Evolutionary conservation across 2,888 invertebrate species (phyloP), one percentile per base, ranked within the genome.

Genomic region (Arctia plantaginis): DNA sequence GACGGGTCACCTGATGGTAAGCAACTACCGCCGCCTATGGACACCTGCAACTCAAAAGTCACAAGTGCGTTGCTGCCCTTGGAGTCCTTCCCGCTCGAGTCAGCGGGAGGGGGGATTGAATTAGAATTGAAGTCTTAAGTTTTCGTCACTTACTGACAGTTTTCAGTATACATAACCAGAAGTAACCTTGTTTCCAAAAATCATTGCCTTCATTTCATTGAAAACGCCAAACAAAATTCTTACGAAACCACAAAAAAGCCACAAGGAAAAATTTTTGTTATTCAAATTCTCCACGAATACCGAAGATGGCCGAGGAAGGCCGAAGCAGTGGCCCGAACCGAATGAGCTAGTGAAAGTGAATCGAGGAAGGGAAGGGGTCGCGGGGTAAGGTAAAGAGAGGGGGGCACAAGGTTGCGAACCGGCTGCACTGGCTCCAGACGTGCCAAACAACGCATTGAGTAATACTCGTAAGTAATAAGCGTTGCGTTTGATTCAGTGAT

Each of bases 361-460:
- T 90, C 84, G 87, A 86, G 86, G 87, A 88, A 83, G 89, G 77
- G 74, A 74, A 84, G 79, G 75, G 81, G 64, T 8, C 30, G 47
- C 35, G 83, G 77, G 79, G 71, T n/a, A n/a, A 75, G 76, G 81
- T 23, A 41, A 77, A 73, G 79, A 73, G 80, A 83, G 81, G 86
- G 88, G 89, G 87, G 84, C 83, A 89, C 95, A 94, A 95, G 95
- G 95, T 93, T 95, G 94, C 92, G 90, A 92, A 92, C 93, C 90
- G 90, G 93, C 92, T 90, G 87, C 90, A 89, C 90, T 87, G 88
- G 90, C 91, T 90, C 87, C 88, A 92, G 89, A 90, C 92, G 90
- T 90, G 93, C 93, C 90, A 92, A 93, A 93, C 92, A 91, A 90
- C 92, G 85, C 85, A 90, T 94, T 94, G 94, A 91, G 95, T 94